These are phyloP conservation scores for Takifugu flavidus DNA, from an alignment of 2,113 vertebrate genomes.

Conservation along the genomic window DNA sequence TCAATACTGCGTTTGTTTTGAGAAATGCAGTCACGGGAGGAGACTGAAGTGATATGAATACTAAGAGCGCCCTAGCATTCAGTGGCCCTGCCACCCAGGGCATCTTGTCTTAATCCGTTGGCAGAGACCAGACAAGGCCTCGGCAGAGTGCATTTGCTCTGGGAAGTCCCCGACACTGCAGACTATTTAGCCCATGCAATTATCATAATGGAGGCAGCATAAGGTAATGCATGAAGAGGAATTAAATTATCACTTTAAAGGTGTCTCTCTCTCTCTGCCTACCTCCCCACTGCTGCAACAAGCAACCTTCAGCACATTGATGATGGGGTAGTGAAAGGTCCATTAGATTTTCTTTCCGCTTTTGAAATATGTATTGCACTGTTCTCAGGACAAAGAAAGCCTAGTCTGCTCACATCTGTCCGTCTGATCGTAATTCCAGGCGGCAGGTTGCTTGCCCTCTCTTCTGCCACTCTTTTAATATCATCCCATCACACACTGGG, in stretches of 20 bases:
- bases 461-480: constrained; percentile 46
- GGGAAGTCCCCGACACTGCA: constrained; percentile 55
- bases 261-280: constrained; percentile 34
- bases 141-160: constrained; percentile 54
- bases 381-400: no score
- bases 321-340: no score
- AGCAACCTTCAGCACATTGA: constrained; percentile 8
- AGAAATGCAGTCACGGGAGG: constrained; percentile 51
- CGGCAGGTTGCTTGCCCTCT: constrained; percentile 50
- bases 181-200: constrained; percentile 69
- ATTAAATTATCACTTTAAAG: constrained; percentile 60
- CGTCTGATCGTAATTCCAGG: constrained; percentile 47
- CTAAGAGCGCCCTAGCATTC: constrained; percentile 62
- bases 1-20: constrained; percentile 37
- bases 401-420: background rate
- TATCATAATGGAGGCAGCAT: constrained; percentile 71
- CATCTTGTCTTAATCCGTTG: constrained; percentile 65
- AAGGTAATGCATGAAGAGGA: constrained; percentile 56
- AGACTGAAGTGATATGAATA: constrained; percentile 68
- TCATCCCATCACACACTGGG: constrained; percentile 28
- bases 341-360: no score
- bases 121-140: constrained; percentile 53
- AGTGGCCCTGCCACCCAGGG: constrained; percentile 52
- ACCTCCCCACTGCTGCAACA: constrained; percentile 8
- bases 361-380: no score